phyloP scores from a whole-genome alignment of 92 coral and sea anemone species.

The Diadumene lineata region DNA sequence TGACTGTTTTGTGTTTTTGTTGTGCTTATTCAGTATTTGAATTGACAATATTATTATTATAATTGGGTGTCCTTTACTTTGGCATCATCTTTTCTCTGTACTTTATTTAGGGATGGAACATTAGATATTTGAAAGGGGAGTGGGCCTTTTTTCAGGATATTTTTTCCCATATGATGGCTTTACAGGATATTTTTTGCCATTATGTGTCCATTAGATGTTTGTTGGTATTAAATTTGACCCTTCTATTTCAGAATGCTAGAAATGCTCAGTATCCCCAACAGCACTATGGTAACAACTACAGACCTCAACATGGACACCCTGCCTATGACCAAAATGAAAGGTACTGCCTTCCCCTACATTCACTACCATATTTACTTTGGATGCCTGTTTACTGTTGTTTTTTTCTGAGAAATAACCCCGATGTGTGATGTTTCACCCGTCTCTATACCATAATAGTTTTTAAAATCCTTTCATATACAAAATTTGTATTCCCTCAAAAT shows the following conservation, averaged over 20 bases:
- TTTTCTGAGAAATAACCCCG: background rate
- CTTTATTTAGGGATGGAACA: no score
- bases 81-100: background rate
- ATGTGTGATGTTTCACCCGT: background rate
- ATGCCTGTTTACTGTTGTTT: no score
- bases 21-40: background rate
- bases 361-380: background rate
- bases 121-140: no score
- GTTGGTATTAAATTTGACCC: background rate
- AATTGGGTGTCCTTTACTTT: background rate
- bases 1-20: background rate
- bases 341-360: background rate
- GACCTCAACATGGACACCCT: conserved; percentile 30
- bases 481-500: background rate
- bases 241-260: conserved; percentile 11
- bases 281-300: conserved; percentile 47
- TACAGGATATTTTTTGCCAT: no score
- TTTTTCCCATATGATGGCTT: no score
- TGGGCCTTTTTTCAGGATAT: no score
- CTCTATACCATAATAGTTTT: no score
- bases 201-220: background rate
- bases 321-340: conserved; percentile 22
- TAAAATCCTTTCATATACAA: background rate
- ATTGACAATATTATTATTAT: background rate
- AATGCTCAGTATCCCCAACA: conserved; percentile 32